phyloP scores from a whole-genome alignment of 2,888 invertebrate genomes.

The Pseudococcus longispinus region DNA sequence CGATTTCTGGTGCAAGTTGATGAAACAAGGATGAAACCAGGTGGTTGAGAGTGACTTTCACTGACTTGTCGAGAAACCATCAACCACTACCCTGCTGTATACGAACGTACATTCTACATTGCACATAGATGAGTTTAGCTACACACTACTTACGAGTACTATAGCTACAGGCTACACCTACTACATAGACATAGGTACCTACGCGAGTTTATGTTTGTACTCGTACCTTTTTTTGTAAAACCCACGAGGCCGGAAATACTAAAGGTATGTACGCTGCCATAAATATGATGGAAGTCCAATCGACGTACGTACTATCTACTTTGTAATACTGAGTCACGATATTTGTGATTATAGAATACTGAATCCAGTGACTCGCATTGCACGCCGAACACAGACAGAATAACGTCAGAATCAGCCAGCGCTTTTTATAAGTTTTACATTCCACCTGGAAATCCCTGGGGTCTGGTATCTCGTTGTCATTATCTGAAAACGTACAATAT shows the following conservation, averaged over 20 bases:
- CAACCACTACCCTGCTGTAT: too few species aligned
- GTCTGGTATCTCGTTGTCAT: neutral
- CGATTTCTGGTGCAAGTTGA: too few species aligned
- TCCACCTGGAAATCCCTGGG: neutral
- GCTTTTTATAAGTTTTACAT: conserved; percentile 70
- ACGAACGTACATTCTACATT: neutral
- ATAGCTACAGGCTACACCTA: neutral
- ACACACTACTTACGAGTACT: neutral
- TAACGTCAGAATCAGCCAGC: conserved; percentile 86
- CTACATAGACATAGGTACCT: conserved; percentile 62
- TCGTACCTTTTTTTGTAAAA: conserved; percentile 91
- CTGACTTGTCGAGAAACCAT: too few species aligned
- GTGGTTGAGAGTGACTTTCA: too few species aligned
- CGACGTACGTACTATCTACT: conserved; percentile 75
- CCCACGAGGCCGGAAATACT: conserved; percentile 96
- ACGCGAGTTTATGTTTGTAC: too few species aligned
- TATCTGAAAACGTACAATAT: neutral
- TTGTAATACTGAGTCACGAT: conserved; percentile 80
- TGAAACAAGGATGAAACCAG: too few species aligned
- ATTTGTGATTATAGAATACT: conserved; percentile 91
- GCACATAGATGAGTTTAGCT: neutral
- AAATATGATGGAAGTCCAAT: conserved; percentile 98
- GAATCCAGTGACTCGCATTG: conserved; percentile 96
- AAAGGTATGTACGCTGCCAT: conserved; percentile 97
- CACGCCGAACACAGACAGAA: conserved; percentile 90